Conservation (phyloP, 2,797 vertebrate species). For the Oreochromis mossambicus region DNA sequence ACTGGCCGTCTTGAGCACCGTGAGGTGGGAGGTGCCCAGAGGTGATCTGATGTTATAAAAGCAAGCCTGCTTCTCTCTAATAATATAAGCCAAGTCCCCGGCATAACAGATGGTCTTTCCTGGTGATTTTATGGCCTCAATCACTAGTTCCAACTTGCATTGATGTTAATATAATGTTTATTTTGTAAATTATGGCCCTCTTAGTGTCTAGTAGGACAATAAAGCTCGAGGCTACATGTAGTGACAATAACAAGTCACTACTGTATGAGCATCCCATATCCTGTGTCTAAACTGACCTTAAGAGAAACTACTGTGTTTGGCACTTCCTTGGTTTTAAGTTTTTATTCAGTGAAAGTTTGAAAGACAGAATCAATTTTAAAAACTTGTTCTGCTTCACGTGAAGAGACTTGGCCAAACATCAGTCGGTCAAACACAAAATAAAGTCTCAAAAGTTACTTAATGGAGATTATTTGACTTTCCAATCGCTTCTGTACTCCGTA, state of each 20-base stretch:
- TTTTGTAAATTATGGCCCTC: background rate
- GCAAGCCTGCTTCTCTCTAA: background rate
- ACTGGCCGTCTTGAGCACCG: background rate
- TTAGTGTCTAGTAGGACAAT: background rate
- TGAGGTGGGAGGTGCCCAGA: background rate
- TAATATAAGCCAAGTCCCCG: rapidly evolving
- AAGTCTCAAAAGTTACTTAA: background rate
- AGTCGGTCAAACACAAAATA: background rate
- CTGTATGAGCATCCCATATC: rapidly evolving
- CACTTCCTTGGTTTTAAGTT: background rate
- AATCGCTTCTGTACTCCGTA: background rate
- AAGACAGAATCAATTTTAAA: background rate
- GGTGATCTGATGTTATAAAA: background rate
- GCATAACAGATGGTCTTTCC: background rate
- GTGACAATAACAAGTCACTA: background rate
- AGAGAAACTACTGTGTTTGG: background rate
- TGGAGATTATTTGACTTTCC: background rate
- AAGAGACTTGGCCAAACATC: background rate
- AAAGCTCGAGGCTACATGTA: background rate
- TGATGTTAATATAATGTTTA: background rate
- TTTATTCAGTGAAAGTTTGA: background rate
- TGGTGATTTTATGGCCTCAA: background rate
- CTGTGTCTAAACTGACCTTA: background rate
- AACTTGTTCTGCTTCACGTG: background rate
- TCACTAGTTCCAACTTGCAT: background rate